These are phyloP conservation scores for Dendropsophus ebraccatus DNA, from an alignment of 2,113 vertebrate species.

Conservation along the genomic window DNA sequence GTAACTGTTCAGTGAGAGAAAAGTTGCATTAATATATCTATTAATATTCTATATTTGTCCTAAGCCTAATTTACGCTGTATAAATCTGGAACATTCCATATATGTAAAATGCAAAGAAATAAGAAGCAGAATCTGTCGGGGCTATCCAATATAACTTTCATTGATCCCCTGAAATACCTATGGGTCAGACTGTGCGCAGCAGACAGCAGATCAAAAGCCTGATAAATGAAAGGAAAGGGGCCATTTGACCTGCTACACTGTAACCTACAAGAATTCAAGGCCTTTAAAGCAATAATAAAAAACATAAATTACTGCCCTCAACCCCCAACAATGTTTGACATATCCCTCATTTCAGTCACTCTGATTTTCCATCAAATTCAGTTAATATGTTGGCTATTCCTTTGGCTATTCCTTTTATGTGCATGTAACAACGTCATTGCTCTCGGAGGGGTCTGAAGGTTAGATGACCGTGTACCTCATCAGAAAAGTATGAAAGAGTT, in stretches of 20 bases:
- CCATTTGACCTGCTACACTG: constrained; percentile 85
- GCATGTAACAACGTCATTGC: neutral
- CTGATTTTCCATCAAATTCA: constrained; percentile 18
- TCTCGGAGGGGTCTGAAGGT: neutral
- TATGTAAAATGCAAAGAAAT: neutral
- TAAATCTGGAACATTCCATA: neutral
- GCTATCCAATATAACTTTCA: neutral
- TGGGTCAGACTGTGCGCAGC: neutral
- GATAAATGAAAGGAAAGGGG: constrained; percentile 90
- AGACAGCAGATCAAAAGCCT: constrained; percentile 93
- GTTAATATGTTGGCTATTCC: neutral
- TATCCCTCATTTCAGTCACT: constrained; percentile 52
- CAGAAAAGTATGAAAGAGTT: too few relatives aligned
- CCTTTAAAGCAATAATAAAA: constrained; percentile 88
- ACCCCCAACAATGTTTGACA: constrained; percentile 68
- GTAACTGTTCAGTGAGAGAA: neutral
- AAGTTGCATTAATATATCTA: neutral
- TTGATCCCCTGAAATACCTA: constrained; percentile 36
- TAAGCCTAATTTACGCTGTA: neutral
- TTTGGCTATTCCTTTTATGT: constrained; percentile 10
- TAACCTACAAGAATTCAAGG: constrained; percentile 85
- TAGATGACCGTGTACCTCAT: neutral
- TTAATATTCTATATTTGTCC: neutral
- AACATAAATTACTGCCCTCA: constrained; percentile 72
- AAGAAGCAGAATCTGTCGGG: constrained; percentile 5